These are phyloP conservation scores for Chrysotoxum bicinctum DNA, from an alignment of 2,888 invertebrate genomes.

Conservation along the genomic window DNA sequence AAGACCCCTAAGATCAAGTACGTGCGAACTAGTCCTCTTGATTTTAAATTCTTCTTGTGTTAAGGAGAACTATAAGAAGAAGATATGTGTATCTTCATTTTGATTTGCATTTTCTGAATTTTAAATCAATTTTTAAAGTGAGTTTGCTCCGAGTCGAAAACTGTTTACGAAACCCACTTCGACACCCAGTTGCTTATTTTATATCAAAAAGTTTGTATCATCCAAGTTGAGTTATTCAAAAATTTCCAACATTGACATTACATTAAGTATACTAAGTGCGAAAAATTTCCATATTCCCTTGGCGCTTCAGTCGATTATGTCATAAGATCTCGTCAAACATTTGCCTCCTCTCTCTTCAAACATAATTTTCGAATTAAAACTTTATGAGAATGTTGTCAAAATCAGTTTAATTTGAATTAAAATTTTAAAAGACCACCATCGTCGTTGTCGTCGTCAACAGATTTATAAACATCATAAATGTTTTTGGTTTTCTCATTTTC, in stretches of 20 bases:
- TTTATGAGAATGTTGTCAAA: slow-evolving; percentile 23
- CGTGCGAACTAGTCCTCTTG: too few relatives aligned
- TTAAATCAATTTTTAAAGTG: too few relatives aligned
- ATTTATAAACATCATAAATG: slow-evolving; percentile 17
- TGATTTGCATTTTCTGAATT: too few relatives aligned
- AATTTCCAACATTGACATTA: background rate
- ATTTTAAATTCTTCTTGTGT: too few relatives aligned
- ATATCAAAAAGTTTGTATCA: background rate
- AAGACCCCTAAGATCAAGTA: too few relatives aligned
- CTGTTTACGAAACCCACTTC: too few relatives aligned
- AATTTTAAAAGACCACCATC: background rate
- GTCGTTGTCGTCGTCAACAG: background rate
- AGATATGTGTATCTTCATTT: too few relatives aligned
- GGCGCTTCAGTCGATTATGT: background rate
- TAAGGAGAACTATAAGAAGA: too few relatives aligned
- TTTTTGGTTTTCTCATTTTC: background rate
- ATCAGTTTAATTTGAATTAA: slow-evolving; percentile 51
- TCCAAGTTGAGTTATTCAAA: background rate
- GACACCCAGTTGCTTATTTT: background rate
- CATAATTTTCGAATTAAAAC: slow-evolving; percentile 24
- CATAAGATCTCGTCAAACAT: slow-evolving; percentile 21
- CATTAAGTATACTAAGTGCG: background rate
- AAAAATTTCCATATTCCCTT: background rate
- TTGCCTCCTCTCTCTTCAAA: slow-evolving; percentile 8
- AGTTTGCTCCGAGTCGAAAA: too few relatives aligned